phyloP scores from a whole-genome alignment of 1,140 invertebrate species.

The Orchesella cincta region DNA sequence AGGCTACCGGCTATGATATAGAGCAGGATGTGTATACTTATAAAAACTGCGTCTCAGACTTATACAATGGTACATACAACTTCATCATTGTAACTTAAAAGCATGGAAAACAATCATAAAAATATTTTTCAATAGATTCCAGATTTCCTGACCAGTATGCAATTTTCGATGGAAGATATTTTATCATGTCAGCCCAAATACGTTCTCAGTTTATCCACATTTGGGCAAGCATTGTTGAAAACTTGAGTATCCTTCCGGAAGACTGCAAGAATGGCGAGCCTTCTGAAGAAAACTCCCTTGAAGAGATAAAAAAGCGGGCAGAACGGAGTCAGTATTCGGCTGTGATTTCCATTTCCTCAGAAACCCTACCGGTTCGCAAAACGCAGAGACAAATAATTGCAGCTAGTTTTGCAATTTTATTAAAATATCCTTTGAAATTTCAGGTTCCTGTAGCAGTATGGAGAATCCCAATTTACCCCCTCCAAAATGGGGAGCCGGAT shows the following conservation, averaged over 20 bases:
- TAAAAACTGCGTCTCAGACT: neutral
- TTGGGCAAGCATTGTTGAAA: slow-evolving; percentile 11
- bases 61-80: slow-evolving; percentile 3
- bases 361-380: neutral
- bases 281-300: neutral
- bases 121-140: neutral
- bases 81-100: neutral
- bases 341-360: neutral
- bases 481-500: slow-evolving; percentile 10
- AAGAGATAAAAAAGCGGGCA: neutral
- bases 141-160: slow-evolving; percentile 13
- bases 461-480: neutral
- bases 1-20: neutral
- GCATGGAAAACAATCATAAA: too few relatives aligned
- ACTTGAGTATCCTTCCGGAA: neutral
- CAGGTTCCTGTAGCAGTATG: slow-evolving; percentile 1
- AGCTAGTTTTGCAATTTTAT: neutral
- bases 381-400: too few relatives aligned
- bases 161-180: slow-evolving; percentile 1
- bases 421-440: neutral
- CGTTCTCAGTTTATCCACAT: neutral
- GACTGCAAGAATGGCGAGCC: neutral
- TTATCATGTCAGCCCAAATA: slow-evolving; percentile 2
- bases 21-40: neutral
- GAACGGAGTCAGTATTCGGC: neutral